Conservation (phyloP, 2,888 invertebrate genomes). For the Leptopterna dolabrata region DNA sequence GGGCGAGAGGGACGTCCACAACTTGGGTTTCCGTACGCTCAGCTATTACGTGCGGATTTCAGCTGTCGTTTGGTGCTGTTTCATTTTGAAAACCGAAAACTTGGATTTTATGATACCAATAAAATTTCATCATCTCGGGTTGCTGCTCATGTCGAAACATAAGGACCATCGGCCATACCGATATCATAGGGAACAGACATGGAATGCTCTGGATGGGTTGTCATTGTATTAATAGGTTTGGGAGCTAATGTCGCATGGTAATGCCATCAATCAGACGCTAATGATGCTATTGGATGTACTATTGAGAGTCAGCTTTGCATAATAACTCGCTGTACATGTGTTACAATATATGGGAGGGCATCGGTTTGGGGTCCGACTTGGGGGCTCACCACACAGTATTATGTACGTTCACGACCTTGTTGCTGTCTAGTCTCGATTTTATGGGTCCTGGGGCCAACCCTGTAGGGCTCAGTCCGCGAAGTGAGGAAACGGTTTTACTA, state of each 20-base stretch:
- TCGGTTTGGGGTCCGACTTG: neutral
- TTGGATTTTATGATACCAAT: too few relatives aligned
- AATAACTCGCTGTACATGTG: slow-evolving; percentile 25
- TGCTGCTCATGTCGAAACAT: neutral
- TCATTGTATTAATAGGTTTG: neutral
- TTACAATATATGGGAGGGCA: neutral
- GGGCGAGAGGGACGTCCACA: too few relatives aligned
- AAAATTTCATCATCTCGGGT: too few relatives aligned
- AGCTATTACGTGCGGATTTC: too few relatives aligned
- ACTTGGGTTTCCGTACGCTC: too few relatives aligned
- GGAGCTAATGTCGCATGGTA: slow-evolving; percentile 35
- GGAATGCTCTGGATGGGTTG: neutral
- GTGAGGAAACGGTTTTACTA: neutral
- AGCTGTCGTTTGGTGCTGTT: too few relatives aligned
- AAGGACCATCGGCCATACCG: neutral
- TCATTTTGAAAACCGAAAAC: too few relatives aligned
- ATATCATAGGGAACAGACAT: neutral
- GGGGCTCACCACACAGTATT: neutral
- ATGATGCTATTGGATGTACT: slow-evolving; percentile 19
- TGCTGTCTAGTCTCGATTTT: neutral
- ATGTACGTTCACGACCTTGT: neutral
- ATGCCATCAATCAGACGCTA: slow-evolving; percentile 42
- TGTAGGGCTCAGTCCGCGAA: neutral
- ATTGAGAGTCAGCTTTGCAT: slow-evolving; percentile 45
- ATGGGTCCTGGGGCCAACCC: neutral